Base-by-base conservation (phyloP, 2,113 vertebrate species). In the Garra rufa region DNA sequence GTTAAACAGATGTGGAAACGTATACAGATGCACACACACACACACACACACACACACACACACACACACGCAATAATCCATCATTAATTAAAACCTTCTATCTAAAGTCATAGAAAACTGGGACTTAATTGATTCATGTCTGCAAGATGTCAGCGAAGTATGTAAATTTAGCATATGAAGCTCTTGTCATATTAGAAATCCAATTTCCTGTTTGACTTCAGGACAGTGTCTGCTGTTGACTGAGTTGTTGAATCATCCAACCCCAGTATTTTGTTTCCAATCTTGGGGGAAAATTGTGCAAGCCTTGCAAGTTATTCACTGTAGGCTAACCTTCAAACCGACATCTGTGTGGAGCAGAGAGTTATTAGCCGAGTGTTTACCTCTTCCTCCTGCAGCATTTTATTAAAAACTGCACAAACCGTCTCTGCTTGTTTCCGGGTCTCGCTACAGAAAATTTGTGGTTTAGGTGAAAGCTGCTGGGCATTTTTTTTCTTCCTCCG, bases 1-100 rank as follows among this genome's bases (percentile, higher is more conserved):
- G 6, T 69, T 82, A 77, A 88, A 85, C 79, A 85, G 81, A 87
- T 86, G 85, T 84, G 82, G 69, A 83, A 73, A 85, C 41, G 67
- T 69, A 74, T 74, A 28, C 57, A 78, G 74, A 71, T 52, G 78
- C 28, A 73, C 71, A 67, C 19, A 67, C 71, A 82, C 43, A 81
- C 74, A 82, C n/a, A n/a, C n/a, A n/a, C n/a, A n/a, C n/a, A n/a
- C n/a, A n/a, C n/a, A n/a, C n/a, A n/a, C n/a, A n/a, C n/a, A n/a
- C n/a, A n/a, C n/a, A 69, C 57, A 67, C 71, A 82, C 43, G 83
- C 74, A 82, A 38, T 48, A 63, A 83, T 71, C 38, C 17, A 70
- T 65, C 61, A 74, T 85, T 87, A 44, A 38, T 75, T 76, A 34
- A 61, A 85, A 69, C 46, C 8, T 26, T 38, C 9, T 34, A 81